Percentiles rank a stretch among this genome's conserved stretches.
phyloP scores from a whole-genome alignment of 2,888 invertebrate species.

The Drosophila prostipennis region DNA sequence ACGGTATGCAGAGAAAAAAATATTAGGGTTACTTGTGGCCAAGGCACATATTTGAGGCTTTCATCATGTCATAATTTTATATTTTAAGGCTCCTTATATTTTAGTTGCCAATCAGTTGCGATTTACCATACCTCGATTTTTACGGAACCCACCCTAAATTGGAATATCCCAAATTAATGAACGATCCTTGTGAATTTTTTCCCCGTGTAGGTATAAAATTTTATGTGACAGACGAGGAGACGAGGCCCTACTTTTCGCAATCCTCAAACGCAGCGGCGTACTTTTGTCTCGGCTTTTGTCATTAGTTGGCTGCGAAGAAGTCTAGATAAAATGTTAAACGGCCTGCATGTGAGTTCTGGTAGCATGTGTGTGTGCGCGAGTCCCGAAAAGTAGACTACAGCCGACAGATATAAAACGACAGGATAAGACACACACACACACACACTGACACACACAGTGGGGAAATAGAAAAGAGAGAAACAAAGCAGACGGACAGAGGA shows the following conservation, averaged over 20 bases:
- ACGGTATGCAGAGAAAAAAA: slow-evolving; percentile 18
- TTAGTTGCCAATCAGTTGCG: not conserved
- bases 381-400: slow-evolving; percentile 70
- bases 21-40: not conserved
- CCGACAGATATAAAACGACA: slow-evolving; percentile 71
- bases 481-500: slow-evolving; percentile 46
- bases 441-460: slow-evolving; percentile 22
- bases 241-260: slow-evolving; percentile 26
- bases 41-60: not conserved
- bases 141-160: too few species aligned
- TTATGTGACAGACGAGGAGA: slow-evolving; percentile 61
- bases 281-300: slow-evolving; percentile 76
- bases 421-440: slow-evolving; percentile 64
- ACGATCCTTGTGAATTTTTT: not conserved
- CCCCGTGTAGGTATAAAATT: slow-evolving; percentile 63
- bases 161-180: not conserved
- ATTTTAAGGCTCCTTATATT: not conserved
- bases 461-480: slow-evolving; percentile 15
- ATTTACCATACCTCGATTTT: not conserved
- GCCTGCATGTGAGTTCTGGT: slow-evolving; percentile 62
- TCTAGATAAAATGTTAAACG: slow-evolving; percentile 77
- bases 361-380: slow-evolving; percentile 34
- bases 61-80: too few species aligned
- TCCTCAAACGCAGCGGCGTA: slow-evolving; percentile 47
- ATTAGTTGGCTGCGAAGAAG: slow-evolving; percentile 62